Conservation (phyloP, 1,140 invertebrate genomes). For the Lasaia peninsularis region DNA sequence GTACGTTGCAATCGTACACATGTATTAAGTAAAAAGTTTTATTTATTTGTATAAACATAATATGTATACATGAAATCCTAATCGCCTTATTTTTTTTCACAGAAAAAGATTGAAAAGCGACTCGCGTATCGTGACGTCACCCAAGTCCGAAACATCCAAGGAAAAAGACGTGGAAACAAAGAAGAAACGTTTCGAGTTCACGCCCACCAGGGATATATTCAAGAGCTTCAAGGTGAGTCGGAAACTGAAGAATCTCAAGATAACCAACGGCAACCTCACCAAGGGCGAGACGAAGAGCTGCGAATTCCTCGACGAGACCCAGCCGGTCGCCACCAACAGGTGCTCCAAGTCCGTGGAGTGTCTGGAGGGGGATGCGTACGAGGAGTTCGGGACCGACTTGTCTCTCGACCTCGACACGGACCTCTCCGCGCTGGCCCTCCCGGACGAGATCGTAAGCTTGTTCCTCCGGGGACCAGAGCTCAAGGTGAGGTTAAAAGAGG, state of each 20-base stretch:
- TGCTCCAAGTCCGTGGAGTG: conserved; percentile 63
- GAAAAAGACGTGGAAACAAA: conserved; percentile 61
- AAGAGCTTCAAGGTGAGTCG: conserved; percentile 64
- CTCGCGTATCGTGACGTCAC: conserved; percentile 48
- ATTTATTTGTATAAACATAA: no score
- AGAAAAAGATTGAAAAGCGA: conserved; percentile 71
- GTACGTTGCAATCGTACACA: no score
- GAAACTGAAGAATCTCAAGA: conserved; percentile 58
- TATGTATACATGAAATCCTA: no score
- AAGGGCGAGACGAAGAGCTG: conserved; percentile 63
- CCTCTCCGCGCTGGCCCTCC: conserved; percentile 35
- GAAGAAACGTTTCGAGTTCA: conserved; percentile 66
- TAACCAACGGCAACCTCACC: conserved; percentile 30
- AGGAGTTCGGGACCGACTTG: conserved; percentile 35
- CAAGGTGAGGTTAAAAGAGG: conserved; percentile 38
- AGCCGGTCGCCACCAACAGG: conserved; percentile 37
- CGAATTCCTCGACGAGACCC: conserved; percentile 57
- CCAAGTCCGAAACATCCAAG: conserved; percentile 52
- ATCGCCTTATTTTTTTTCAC: not conserved
- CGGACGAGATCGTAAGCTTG: conserved; percentile 47
- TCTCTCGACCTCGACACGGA: conserved; percentile 29
- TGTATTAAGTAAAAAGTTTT: no score
- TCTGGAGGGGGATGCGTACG: conserved; percentile 42
- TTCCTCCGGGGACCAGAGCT: conserved; percentile 40
- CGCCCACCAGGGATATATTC: conserved; percentile 64